These are phyloP conservation scores for Heliconius eleuchia DNA, from an alignment of 1,140 invertebrate species.

Conservation along the genomic window DNA sequence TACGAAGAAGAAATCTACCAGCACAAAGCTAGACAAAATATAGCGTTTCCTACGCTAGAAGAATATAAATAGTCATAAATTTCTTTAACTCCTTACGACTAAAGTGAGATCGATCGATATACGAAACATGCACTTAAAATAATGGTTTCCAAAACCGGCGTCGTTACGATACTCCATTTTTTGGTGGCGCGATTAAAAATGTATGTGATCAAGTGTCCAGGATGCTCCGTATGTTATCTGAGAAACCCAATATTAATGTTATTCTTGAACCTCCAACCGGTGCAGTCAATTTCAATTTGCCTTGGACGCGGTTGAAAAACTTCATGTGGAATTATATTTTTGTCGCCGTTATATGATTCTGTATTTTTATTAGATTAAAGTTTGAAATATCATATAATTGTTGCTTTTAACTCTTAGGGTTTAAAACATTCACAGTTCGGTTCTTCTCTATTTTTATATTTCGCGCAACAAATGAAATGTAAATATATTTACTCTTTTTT, in stretches of 20 bases:
- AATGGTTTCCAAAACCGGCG: constrained; percentile 60
- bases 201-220: constrained; percentile 60
- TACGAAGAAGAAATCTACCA: not conserved
- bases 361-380: not conserved
- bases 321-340: constrained; percentile 5
- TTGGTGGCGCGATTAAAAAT: constrained; percentile 62
- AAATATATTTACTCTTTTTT: no score
- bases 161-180: constrained; percentile 47
- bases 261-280: constrained; percentile 44
- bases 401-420: not conserved
- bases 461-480: not conserved
- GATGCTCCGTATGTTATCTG: constrained; percentile 39
- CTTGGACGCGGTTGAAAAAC: constrained; percentile 16
- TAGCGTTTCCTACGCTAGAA: constrained; percentile 2
- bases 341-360: not conserved
- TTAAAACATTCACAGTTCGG: not conserved
- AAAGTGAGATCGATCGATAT: constrained; percentile 45
- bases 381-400: not conserved
- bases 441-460: not conserved
- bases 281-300: constrained; percentile 56
- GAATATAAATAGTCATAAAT: constrained; percentile 35
- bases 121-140: constrained; percentile 59
- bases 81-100: constrained; percentile 34
- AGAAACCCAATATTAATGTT: constrained; percentile 49
- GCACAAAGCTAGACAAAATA: constrained; percentile 12